A percentile compares a stretch with the other conserved stretches of the same genome.
Evolutionary conservation across 2,888 invertebrate species (phyloP).

Genomic region (Eristalis arbustorum): DNA sequence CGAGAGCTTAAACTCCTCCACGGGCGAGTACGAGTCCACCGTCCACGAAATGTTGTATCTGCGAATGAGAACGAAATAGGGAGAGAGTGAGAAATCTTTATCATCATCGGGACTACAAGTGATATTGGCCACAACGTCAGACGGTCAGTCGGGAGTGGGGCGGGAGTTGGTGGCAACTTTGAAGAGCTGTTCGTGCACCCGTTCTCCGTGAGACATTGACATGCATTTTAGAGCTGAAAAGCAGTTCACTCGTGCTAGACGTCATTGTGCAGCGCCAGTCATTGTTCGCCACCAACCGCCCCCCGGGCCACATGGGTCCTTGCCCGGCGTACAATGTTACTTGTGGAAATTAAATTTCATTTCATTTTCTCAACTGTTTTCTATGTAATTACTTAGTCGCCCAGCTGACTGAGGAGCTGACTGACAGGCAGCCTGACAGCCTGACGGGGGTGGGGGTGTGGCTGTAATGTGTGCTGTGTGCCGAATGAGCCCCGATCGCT

Average conservation of each 20-base stretch:
- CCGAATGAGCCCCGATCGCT: not conserved
- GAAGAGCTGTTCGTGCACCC: constrained; percentile 36
- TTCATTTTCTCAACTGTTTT: constrained; percentile 48
- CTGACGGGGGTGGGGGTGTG: constrained; percentile 35
- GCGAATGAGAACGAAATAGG: constrained; percentile 69
- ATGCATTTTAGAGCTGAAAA: constrained; percentile 28
- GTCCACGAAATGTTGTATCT: constrained; percentile 86
- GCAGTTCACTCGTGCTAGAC: constrained; percentile 2
- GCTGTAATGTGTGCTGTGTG: constrained; percentile 12
- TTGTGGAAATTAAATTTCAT: constrained; percentile 40
- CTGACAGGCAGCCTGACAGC: constrained; percentile 5
- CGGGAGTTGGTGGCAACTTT: not conserved
- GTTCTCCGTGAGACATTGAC: constrained; percentile 51
- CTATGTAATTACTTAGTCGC: constrained; percentile 56
- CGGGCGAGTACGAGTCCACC: constrained; percentile 85
- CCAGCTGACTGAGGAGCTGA: constrained; percentile 23
- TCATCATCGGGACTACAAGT: constrained; percentile 43
- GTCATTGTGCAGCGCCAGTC: constrained; percentile 12
- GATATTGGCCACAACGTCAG: not conserved
- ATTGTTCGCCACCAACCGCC: not conserved
- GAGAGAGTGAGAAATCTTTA: constrained; percentile 39
- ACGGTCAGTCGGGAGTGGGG: not conserved
- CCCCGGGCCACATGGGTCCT: constrained; percentile 15
- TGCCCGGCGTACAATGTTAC: constrained; percentile 35
- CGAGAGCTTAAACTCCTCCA: constrained; percentile 85